Evolutionary conservation across 1,140 invertebrate species (phyloP).

Genomic region (Lerema accius): DNA sequence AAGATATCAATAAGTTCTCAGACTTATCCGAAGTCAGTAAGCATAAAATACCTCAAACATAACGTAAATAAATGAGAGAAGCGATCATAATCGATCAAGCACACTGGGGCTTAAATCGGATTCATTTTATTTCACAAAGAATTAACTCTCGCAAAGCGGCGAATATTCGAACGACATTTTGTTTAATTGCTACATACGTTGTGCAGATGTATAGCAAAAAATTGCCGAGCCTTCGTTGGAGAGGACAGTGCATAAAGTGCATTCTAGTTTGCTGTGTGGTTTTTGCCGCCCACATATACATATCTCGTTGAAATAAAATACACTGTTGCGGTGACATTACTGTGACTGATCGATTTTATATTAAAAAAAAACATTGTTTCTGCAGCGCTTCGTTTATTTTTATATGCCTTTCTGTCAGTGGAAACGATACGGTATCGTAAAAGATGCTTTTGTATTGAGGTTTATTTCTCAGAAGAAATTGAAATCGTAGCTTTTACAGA

Average conservation of each 20-base stretch:
- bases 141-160: conserved; percentile 39
- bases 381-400: conserved; percentile 20
- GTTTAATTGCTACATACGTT: conserved; percentile 58
- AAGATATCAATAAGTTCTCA: conserved; percentile 33
- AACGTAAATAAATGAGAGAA: conserved; percentile 39
- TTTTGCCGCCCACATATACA: conserved; percentile 25
- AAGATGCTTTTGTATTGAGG: background rate
- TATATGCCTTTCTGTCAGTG: conserved; percentile 12
- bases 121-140: conserved; percentile 35
- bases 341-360: conserved; percentile 30
- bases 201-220: conserved; percentile 41
- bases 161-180: conserved; percentile 54
- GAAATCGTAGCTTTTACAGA: no score
- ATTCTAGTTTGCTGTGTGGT: background rate
- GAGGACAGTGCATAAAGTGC: conserved; percentile 15
- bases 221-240: conserved; percentile 6
- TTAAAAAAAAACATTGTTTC: conserved; percentile 21
- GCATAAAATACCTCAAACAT: conserved; percentile 35
- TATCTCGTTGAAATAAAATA: conserved; percentile 25
- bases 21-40: conserved; percentile 36
- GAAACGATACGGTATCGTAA: conserved; percentile 1
- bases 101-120: conserved; percentile 30
- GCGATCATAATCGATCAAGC: conserved; percentile 46
- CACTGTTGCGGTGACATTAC: conserved; percentile 29
- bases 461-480: no score